Evolutionary conservation across 2,888 invertebrate species (phyloP).

Genomic region (Aspidiotus destructor): DNA sequence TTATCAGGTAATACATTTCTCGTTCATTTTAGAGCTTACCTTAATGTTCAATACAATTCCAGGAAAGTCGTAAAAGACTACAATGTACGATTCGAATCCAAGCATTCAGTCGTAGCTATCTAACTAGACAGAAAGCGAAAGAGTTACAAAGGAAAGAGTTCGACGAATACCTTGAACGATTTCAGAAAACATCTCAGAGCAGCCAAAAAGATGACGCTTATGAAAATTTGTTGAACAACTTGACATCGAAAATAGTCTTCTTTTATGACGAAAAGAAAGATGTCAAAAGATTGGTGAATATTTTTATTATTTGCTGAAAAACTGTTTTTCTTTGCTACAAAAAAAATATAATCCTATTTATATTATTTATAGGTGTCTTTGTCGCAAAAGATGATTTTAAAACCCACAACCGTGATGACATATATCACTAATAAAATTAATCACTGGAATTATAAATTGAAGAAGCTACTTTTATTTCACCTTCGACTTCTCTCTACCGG

Average conservation of each 20-base stretch:
- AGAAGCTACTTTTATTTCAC: constrained; percentile 38
- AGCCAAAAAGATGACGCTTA: background rate
- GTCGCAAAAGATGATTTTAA: constrained; percentile 33
- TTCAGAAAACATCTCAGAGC: constrained; percentile 4
- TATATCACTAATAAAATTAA: constrained; percentile 40
- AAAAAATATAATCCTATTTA: background rate
- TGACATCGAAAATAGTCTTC: constrained; percentile 36
- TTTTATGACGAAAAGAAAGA: constrained; percentile 33
- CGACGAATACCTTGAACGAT: constrained; percentile 45
- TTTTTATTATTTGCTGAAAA: background rate
- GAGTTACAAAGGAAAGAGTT: constrained; percentile 57
- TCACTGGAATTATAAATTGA: constrained; percentile 44
- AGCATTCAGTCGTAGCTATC: constrained; percentile 65
- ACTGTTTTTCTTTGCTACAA: no score
- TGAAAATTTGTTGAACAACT: constrained; percentile 36
- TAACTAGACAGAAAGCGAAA: constrained; percentile 58
- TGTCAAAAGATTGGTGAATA: constrained; percentile 33
- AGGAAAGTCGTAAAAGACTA: constrained; percentile 62
- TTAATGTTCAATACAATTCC: constrained; percentile 16
- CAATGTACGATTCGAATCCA: constrained; percentile 73
- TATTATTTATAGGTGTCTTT: constrained; percentile 27
- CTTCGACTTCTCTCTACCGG: constrained; percentile 36
- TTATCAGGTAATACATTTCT: constrained; percentile 23
- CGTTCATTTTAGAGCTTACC: background rate
- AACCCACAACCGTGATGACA: constrained; percentile 20